Conservation (phyloP, 37 sponge, comb jelly and placozoan genomes). For the Beroe forskalii region DNA sequence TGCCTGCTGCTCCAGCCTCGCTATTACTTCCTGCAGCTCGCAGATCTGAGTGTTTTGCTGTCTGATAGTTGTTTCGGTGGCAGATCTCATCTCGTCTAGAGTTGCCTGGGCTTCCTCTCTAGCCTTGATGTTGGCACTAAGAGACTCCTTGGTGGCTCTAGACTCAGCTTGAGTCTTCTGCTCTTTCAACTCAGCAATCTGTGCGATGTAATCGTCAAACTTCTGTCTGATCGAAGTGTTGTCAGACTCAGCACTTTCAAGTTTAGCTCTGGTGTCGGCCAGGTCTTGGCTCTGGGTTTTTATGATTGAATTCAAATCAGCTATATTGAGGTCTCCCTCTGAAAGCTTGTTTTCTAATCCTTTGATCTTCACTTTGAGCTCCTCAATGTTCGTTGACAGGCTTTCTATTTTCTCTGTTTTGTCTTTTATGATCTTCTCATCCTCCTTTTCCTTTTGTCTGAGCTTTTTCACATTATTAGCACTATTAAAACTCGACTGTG, state of each 20-base stretch:
- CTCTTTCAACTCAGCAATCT: neutral
- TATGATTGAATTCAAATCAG: conserved; percentile 21
- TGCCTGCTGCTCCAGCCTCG: conserved; percentile 80
- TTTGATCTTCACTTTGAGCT: conserved; percentile 24
- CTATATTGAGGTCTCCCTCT: neutral
- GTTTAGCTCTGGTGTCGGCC: neutral
- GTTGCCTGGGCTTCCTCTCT: conserved; percentile 31
- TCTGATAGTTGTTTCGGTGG: neutral
- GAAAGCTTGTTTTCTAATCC: neutral
- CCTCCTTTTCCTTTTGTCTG: conserved; percentile 79
- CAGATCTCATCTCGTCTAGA: neutral
- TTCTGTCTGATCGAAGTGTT: neutral
- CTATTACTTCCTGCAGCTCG: conserved; percentile 76
- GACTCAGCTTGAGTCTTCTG: conserved; percentile 1
- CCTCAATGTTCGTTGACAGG: neutral
- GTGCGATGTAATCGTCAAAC: neutral
- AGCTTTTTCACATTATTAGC: conserved; percentile 88
- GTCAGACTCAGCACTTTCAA: neutral
- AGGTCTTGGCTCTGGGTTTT: neutral
- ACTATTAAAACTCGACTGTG: conserved; percentile 49
- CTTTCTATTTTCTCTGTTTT: conserved; percentile 60
- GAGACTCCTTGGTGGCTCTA: neutral
- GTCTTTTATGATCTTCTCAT: conserved; percentile 72
- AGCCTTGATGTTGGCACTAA: conserved; percentile 49
- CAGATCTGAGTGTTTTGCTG: conserved; percentile 69